Conservation (phyloP, 2,797 vertebrate genomes). For the Sebastes variabilis region DNA sequence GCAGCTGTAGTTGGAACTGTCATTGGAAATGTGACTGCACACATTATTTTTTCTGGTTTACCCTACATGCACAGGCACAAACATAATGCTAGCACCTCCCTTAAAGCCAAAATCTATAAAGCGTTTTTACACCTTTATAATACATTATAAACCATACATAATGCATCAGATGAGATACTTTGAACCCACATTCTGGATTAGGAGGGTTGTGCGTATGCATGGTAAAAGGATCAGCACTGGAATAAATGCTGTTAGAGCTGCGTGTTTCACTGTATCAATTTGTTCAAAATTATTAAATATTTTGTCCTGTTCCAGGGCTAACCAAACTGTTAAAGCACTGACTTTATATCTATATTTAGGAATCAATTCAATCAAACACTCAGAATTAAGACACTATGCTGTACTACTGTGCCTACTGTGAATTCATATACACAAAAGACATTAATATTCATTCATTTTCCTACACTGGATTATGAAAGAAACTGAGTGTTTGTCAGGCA, state of each 20-base stretch:
- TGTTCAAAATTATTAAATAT: background rate
- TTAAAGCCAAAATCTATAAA: background rate
- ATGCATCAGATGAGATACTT: background rate
- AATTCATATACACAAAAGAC: background rate
- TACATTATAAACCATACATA: background rate
- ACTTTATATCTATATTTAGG: background rate
- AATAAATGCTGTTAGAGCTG: background rate
- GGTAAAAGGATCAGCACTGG: background rate
- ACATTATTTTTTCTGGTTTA: too few relatives aligned
- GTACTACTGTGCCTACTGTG: background rate
- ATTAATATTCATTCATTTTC: background rate
- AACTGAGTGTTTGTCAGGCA: background rate
- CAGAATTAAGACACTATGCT: background rate
- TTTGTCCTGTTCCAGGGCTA: background rate
- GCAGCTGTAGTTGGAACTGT: too few relatives aligned
- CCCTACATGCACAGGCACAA: background rate
- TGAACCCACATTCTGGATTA: too few relatives aligned
- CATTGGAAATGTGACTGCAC: too few relatives aligned
- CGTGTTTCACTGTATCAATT: background rate
- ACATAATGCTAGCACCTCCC: background rate
- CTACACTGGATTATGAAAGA: background rate
- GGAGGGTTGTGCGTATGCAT: too few relatives aligned
- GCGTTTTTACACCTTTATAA: background rate
- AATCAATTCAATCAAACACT: background rate
- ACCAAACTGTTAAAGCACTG: background rate